phyloP scores from a whole-genome alignment of 2,888 invertebrate genomes.

The Peribatodes rhomboidaria region DNA sequence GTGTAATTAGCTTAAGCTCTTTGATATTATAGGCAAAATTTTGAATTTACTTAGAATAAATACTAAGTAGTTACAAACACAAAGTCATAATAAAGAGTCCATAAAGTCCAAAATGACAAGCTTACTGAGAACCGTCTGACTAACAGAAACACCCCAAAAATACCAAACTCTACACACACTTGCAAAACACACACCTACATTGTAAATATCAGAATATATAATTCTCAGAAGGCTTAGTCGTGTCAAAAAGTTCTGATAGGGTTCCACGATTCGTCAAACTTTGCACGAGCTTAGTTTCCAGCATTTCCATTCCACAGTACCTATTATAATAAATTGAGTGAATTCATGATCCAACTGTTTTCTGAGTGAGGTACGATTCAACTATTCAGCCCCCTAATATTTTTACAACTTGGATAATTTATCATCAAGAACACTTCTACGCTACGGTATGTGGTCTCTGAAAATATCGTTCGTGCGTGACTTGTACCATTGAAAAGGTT shows the following conservation, averaged over 20 bases:
- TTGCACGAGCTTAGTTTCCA: slow-evolving; percentile 4
- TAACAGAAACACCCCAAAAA: too few species aligned
- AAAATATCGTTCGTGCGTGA: slow-evolving; percentile 44
- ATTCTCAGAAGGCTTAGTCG: background rate
- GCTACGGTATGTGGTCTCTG: slow-evolving; percentile 33
- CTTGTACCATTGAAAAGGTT: slow-evolving; percentile 39
- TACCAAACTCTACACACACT: too few species aligned
- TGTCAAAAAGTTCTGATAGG: slow-evolving; percentile 12
- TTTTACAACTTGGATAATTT: slow-evolving; percentile 32
- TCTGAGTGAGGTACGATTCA: slow-evolving; percentile 20
- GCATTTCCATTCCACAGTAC: slow-evolving; percentile 21
- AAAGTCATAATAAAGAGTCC: too few species aligned
- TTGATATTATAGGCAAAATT: too few species aligned
- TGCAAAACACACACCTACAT: too few species aligned
- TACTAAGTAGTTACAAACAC: too few species aligned
- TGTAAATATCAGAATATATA: background rate
- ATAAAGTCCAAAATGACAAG: too few species aligned
- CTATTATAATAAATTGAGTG: slow-evolving; percentile 22
- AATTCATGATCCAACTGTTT: slow-evolving; percentile 30
- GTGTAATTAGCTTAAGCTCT: too few species aligned
- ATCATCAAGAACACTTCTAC: slow-evolving; percentile 34
- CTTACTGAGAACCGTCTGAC: too few species aligned
- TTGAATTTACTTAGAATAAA: too few species aligned
- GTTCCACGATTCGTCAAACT: slow-evolving; percentile 18
- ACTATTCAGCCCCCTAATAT: slow-evolving; percentile 20